A percentile compares a stretch with the other conserved stretches of the same genome.
phyloP scores from a whole-genome alignment of 2,113 vertebrate species.

The Suncus etruscus region DNA sequence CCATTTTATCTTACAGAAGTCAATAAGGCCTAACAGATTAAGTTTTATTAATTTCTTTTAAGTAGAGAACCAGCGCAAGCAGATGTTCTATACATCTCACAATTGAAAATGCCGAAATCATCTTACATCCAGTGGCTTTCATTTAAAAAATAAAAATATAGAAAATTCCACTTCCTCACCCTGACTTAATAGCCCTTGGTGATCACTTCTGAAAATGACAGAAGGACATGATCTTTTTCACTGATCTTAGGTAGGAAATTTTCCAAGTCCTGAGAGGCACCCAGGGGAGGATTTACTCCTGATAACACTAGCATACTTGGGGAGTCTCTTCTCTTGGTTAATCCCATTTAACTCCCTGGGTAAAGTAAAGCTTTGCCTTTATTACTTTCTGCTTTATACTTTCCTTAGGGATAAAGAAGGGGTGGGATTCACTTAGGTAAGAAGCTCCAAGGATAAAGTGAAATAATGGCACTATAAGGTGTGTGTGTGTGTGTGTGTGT shows the following conservation, averaged over 20 bases:
- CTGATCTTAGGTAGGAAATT: no score
- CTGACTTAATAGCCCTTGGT: not conserved
- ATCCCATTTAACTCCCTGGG: not conserved
- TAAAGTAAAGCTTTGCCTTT: not conserved
- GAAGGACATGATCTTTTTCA: not conserved
- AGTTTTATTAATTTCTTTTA: not conserved
- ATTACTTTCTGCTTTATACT: not conserved
- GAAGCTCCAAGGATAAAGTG: not conserved
- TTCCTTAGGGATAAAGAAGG: not conserved
- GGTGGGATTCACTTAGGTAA: not conserved
- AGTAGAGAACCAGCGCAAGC: not conserved
- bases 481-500: no score
- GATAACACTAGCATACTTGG: no score
- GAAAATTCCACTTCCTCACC: not conserved
- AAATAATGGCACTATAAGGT: no score
- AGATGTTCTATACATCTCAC: not conserved
- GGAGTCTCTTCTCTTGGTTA: not conserved
- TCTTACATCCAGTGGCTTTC: not conserved
- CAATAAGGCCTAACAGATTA: not conserved
- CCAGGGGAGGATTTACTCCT: not conserved
- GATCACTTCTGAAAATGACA: not conserved
- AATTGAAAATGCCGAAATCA: not conserved
- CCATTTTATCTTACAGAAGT: not conserved
- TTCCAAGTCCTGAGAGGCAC: no score
- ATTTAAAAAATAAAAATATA: not conserved